phyloP scores from a whole-genome alignment of 2,797 vertebrate genomes.

The Cynopterus sphinx region DNA sequence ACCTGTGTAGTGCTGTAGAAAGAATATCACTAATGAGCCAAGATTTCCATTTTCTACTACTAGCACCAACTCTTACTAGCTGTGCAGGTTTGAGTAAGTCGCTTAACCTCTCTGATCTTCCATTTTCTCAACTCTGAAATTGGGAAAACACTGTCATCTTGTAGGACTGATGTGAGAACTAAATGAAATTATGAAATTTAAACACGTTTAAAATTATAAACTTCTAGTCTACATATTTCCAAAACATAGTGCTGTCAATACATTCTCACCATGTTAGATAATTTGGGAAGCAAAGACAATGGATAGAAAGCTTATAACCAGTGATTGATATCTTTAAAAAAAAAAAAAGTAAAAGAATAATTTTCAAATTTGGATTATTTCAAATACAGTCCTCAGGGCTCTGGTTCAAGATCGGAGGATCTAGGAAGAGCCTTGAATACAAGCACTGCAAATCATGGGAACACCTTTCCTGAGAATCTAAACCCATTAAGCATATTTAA shows the following conservation, averaged over 20 bases:
- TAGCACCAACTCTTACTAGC: not conserved
- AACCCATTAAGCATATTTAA: not conserved
- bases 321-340: not conserved
- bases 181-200: constrained; percentile 23
- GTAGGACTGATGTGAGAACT: not conserved
- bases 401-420: not conserved
- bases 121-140: not conserved
- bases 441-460: not conserved
- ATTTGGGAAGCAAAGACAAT: not conserved
- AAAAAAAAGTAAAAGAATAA: not conserved
- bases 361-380: not conserved
- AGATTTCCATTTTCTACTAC: constrained; percentile 17
- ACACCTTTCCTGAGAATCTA: not conserved
- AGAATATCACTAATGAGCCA: constrained; percentile 8
- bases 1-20: not conserved
- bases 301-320: not conserved
- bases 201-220: not conserved
- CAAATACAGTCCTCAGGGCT: not conserved
- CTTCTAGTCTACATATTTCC: not conserved
- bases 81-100: not conserved
- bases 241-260: not conserved
- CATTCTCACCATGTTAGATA: not conserved
- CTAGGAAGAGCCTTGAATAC: not conserved
- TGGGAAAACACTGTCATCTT: not conserved
- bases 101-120: not conserved